Percentiles rank a stretch among this genome's conserved stretches.
Conservation (phyloP, 2,797 vertebrate genomes). For the Alfaro cultratus region DNA sequence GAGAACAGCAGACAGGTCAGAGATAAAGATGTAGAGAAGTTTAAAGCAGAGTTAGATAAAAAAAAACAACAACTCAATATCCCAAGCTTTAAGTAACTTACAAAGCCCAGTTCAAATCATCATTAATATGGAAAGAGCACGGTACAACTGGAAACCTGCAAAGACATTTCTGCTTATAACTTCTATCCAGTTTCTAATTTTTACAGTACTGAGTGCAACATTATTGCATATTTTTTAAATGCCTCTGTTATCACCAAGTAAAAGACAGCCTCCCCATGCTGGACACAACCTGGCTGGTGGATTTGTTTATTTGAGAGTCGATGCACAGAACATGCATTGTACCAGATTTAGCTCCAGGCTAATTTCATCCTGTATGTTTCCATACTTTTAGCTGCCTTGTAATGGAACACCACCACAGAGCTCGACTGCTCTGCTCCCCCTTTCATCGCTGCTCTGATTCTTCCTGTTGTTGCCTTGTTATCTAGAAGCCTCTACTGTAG, state of each 20-base stretch:
- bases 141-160: neutral
- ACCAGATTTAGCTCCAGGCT: slow-evolving; percentile 3
- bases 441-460: slow-evolving; percentile 11
- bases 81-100: neutral
- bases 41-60: neutral
- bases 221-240: neutral
- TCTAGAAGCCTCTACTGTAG: slow-evolving; percentile 35
- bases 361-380: slow-evolving; percentile 19
- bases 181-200: neutral
- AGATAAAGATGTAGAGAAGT: neutral
- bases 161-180: neutral
- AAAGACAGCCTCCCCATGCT: slow-evolving; percentile 7
- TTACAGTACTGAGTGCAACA: neutral
- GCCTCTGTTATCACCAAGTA: slow-evolving; percentile 15
- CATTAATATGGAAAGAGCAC: neutral
- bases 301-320: slow-evolving; percentile 4
- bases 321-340: slow-evolving; percentile 3
- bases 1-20: neutral
- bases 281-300: neutral
- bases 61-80: too few species aligned
- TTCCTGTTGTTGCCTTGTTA: slow-evolving; percentile 58
- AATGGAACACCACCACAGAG: slow-evolving; percentile 33
- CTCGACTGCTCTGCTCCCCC: slow-evolving; percentile 25
- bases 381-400: slow-evolving; percentile 8
- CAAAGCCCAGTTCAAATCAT: neutral